Percentiles rank a stretch among this genome's conserved stretches.
These are phyloP conservation scores for Trissolcus japonicus DNA, from an alignment of 2,888 invertebrate genomes.

Conservation along the genomic window DNA sequence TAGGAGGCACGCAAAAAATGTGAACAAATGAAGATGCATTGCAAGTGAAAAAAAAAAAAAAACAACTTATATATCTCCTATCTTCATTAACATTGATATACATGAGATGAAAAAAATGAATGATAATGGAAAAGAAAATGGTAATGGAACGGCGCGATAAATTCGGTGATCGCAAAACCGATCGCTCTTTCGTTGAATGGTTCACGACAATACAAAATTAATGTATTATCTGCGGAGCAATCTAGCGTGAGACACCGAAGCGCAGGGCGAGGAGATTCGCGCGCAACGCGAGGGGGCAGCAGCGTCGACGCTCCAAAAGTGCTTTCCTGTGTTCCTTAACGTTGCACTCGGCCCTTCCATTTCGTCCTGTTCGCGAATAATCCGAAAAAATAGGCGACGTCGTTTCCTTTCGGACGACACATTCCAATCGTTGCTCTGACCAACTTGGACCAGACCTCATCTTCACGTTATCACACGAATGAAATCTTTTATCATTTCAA, in stretches of 20 bases:
- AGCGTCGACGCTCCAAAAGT: slow-evolving; percentile 73
- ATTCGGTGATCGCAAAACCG: slow-evolving; percentile 57
- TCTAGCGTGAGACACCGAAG: slow-evolving; percentile 54
- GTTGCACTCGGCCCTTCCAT: slow-evolving; percentile 61
- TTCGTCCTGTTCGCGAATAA: slow-evolving; percentile 63
- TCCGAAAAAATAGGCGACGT: slow-evolving; percentile 61
- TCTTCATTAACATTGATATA: slow-evolving; percentile 27
- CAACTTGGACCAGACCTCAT: slow-evolving; percentile 31
- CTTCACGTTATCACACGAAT: slow-evolving; percentile 2
- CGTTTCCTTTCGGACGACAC: slow-evolving; percentile 53
- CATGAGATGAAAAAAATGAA: slow-evolving; percentile 12
- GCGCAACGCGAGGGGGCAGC: slow-evolving; percentile 59
- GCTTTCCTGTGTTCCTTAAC: slow-evolving; percentile 76
- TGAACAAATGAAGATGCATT: slow-evolving; percentile 9
- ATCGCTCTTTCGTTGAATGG: slow-evolving; percentile 63
- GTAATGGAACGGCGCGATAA: slow-evolving; percentile 47
- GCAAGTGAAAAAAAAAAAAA: background rate
- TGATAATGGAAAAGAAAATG: slow-evolving; percentile 49
- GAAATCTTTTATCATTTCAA: background rate
- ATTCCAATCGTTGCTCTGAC: slow-evolving; percentile 51
- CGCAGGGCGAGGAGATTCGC: slow-evolving; percentile 31
- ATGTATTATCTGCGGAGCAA: slow-evolving; percentile 70
- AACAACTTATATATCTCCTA: background rate
- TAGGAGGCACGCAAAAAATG: no score
- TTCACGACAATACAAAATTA: slow-evolving; percentile 72